Conservation (phyloP, 2,888 invertebrate species). For the Andrena marginata region DNA sequence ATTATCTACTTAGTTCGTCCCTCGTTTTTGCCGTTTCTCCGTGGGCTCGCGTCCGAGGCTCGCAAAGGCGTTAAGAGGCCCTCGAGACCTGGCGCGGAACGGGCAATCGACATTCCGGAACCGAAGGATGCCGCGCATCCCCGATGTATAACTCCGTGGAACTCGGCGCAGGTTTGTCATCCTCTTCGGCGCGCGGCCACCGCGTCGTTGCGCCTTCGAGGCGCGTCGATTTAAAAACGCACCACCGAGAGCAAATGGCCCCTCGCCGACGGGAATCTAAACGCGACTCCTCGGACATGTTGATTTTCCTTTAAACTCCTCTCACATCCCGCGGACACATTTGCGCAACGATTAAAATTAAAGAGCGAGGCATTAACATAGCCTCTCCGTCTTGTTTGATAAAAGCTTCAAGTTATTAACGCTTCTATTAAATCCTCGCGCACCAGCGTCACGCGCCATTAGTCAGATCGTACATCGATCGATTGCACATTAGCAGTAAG, state of each 20-base stretch:
- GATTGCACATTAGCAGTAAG: neutral
- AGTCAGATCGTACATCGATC: too few species aligned
- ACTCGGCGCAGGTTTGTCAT: slow-evolving; percentile 45
- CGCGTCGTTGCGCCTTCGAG: neutral
- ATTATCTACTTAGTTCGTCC: slow-evolving; percentile 42
- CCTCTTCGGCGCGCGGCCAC: slow-evolving; percentile 31
- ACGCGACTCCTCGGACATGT: too few species aligned
- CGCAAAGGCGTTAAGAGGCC: slow-evolving; percentile 59
- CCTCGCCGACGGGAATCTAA: too few species aligned
- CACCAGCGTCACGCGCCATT: too few species aligned
- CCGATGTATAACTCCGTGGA: slow-evolving; percentile 24
- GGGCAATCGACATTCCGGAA: slow-evolving; percentile 72
- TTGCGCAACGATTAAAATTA: too few species aligned
- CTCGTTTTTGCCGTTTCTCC: slow-evolving; percentile 8
- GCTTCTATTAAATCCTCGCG: too few species aligned
- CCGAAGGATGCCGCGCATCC: slow-evolving; percentile 52
- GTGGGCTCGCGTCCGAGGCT: slow-evolving; percentile 32
- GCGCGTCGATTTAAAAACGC: slow-evolving; percentile 24
- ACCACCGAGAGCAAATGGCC: too few species aligned
- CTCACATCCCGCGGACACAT: too few species aligned
- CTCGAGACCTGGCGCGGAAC: slow-evolving; percentile 55
- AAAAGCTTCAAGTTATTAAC: too few species aligned
- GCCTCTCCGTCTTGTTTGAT: too few species aligned
- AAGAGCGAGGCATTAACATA: too few species aligned
- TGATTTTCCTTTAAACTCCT: too few species aligned